These are phyloP conservation scores for Ellobius talpinus DNA, from an alignment of 2,113 vertebrate genomes.

Conservation along the genomic window DNA sequence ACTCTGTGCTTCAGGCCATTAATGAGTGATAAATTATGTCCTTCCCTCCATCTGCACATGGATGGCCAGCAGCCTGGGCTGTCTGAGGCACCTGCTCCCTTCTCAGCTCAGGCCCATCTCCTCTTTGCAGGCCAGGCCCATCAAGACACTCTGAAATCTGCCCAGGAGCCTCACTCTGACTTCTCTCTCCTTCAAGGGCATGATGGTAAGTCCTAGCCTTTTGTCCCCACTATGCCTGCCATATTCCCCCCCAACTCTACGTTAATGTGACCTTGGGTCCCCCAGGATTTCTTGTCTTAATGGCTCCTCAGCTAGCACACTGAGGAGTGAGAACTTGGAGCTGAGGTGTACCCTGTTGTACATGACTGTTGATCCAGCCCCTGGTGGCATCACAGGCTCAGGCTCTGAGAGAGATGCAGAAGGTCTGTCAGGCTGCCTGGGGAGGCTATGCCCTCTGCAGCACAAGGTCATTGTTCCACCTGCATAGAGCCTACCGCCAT, in stretches of 20 bases:
- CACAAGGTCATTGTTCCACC: too few relatives aligned
- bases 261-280: rapidly evolving
- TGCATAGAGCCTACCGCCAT: rapidly evolving
- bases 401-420: background rate
- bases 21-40: background rate
- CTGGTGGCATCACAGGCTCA: rapidly evolving
- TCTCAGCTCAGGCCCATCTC: background rate
- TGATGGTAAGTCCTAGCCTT: slow-evolving; percentile 53
- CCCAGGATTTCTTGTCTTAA: background rate
- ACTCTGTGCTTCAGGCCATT: background rate
- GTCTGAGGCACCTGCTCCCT: background rate
- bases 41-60: rapidly evolving
- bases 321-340: background rate
- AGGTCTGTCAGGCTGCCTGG: background rate
- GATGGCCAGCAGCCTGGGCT: background rate
- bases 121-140: slow-evolving; percentile 75
- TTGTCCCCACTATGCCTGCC: rapidly evolving
- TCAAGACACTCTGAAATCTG: background rate
- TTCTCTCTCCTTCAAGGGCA: slow-evolving; percentile 57
- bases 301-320: too few relatives aligned
- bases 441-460: background rate
- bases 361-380: rapidly evolving
- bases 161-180: rapidly evolving
- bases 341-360: rapidly evolving
- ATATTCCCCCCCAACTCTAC: rapidly evolving